phyloP scores from a whole-genome alignment of 2,113 vertebrate species.

The Actinemys pallida region DNA sequence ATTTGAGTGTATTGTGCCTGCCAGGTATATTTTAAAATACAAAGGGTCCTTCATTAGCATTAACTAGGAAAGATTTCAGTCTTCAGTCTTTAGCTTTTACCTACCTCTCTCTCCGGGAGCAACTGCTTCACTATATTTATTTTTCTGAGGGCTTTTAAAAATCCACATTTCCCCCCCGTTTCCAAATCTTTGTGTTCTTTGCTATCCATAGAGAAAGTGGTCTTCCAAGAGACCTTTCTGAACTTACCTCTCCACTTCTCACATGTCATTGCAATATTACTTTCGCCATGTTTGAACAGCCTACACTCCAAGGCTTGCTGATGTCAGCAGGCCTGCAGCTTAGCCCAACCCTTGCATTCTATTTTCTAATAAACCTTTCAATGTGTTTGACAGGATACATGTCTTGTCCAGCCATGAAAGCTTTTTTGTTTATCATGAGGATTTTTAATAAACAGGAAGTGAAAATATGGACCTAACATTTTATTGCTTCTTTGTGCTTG shows the following conservation, averaged over 20 bases:
- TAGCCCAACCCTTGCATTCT: slow-evolving; percentile 10
- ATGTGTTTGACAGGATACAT: slow-evolving; percentile 63
- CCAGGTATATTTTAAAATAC: fast-evolving
- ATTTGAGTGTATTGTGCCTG: neutral
- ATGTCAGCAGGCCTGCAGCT: slow-evolving; percentile 6
- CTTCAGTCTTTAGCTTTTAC: neutral
- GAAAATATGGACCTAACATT: slow-evolving; percentile 32
- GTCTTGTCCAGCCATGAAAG: slow-evolving; percentile 57
- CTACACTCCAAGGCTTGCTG: slow-evolving; percentile 35
- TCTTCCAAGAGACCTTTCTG: neutral
- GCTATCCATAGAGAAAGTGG: fast-evolving
- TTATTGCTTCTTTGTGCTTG: slow-evolving; percentile 52
- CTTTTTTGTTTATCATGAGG: slow-evolving; percentile 63
- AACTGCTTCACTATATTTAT: neutral
- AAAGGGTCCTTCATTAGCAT: neutral
- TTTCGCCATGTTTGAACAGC: neutral
- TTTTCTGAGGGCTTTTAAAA: neutral
- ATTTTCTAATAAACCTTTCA: slow-evolving; percentile 49
- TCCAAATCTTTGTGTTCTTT: neutral
- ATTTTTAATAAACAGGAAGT: slow-evolving; percentile 54
- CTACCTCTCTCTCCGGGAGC: neutral
- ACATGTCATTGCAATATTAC: neutral
- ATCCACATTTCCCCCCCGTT: fast-evolving
- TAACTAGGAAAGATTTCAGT: neutral
- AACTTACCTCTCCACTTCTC: neutral